Percentiles rank a stretch among this genome's conserved stretches.
Conservation (phyloP, 2,113 vertebrate species). For the Cebidichthys violaceus region DNA sequence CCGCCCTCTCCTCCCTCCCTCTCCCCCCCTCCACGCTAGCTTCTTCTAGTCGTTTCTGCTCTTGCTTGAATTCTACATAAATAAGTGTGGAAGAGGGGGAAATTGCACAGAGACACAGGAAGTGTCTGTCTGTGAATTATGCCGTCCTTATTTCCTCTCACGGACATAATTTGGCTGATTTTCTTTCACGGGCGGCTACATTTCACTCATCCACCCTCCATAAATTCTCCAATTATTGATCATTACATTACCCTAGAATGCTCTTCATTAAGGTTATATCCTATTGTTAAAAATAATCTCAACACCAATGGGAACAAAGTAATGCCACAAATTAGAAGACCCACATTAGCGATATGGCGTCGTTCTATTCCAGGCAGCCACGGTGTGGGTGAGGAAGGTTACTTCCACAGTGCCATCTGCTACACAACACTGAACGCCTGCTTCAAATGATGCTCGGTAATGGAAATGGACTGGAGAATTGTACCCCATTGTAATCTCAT, state of each 20-base stretch:
- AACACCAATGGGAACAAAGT: slow-evolving; percentile 26
- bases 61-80: slow-evolving; percentile 64
- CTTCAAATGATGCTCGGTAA: slow-evolving; percentile 39
- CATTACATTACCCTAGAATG: slow-evolving; percentile 66
- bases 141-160: slow-evolving; percentile 51
- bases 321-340: slow-evolving; percentile 48
- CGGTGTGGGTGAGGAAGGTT: slow-evolving; percentile 28
- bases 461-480: slow-evolving; percentile 28
- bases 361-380: slow-evolving; percentile 23
- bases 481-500: slow-evolving; percentile 24
- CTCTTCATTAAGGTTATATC: slow-evolving; percentile 69
- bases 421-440: slow-evolving; percentile 43
- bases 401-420: slow-evolving; percentile 36
- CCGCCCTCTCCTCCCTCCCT: not conserved
- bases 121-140: slow-evolving; percentile 50
- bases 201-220: slow-evolving; percentile 67
- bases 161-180: slow-evolving; percentile 58
- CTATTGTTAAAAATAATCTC: slow-evolving; percentile 61
- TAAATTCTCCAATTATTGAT: slow-evolving; percentile 73
- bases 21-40: not conserved
- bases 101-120: slow-evolving; percentile 47
- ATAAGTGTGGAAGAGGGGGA: slow-evolving; percentile 57
- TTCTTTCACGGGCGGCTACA: slow-evolving; percentile 52
- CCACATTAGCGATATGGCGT: slow-evolving; percentile 37
- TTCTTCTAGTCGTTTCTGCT: slow-evolving; percentile 15